phyloP scores from a whole-genome alignment of 2,888 invertebrate genomes.

The Spodoptera picta region DNA sequence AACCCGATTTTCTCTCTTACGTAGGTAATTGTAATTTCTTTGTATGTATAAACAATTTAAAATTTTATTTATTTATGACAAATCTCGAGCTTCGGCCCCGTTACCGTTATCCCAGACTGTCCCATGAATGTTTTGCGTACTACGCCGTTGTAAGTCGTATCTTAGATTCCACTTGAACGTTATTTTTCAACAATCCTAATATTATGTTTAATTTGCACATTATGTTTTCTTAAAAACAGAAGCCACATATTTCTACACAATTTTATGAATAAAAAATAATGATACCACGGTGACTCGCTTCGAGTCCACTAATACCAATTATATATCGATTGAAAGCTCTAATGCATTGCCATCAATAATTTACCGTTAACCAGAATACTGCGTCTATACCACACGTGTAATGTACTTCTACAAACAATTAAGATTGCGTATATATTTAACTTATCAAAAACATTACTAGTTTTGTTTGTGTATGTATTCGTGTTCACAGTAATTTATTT shows the following conservation, averaged over 20 bases:
- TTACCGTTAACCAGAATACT: conserved; percentile 21
- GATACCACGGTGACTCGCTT: conserved; percentile 18
- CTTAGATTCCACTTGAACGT: conserved; percentile 27
- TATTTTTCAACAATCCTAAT: conserved; percentile 42
- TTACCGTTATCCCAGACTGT: no score
- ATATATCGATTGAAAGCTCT: conserved; percentile 31
- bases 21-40: no score
- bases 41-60: no score
- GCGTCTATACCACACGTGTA: conserved; percentile 16
- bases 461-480: no score
- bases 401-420: conserved; percentile 4
- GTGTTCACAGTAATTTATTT: not conserved
- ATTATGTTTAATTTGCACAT: conserved; percentile 41
- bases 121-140: not conserved
- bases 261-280: conserved; percentile 29
- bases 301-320: conserved; percentile 17
- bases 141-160: conserved; percentile 25
- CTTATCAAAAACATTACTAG: not conserved
- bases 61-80: no score
- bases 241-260: conserved; percentile 4
- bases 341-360: conserved; percentile 39
- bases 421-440: not conserved
- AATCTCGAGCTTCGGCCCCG: no score
- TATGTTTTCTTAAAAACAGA: conserved; percentile 17
- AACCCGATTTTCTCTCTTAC: no score